phyloP scores from a whole-genome alignment of 2,888 invertebrate species.

The Ephialtes manifestator region DNA sequence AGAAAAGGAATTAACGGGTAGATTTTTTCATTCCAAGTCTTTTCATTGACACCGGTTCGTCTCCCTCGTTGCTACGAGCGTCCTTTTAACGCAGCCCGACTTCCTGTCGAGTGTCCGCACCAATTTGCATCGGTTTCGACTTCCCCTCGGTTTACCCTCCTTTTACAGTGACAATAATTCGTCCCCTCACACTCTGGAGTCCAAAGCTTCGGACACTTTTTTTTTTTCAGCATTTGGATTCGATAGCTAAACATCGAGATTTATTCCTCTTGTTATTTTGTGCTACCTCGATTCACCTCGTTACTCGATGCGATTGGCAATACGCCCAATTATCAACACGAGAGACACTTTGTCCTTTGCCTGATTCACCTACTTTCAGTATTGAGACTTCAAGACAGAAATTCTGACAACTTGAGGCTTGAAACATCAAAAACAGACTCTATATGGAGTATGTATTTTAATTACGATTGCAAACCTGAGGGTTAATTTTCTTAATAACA shows the following conservation, averaged over 20 bases:
- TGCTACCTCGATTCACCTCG: slow-evolving; percentile 21
- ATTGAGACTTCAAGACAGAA: slow-evolving; percentile 14
- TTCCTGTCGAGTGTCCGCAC: slow-evolving; percentile 43
- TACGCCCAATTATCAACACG: slow-evolving; percentile 58
- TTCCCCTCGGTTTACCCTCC: slow-evolving; percentile 37
- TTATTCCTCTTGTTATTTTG: slow-evolving; percentile 16
- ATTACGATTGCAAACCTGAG: too few relatives aligned
- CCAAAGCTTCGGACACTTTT: not conserved
- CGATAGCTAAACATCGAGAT: not conserved
- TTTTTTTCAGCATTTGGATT: not conserved
- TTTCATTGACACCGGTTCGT: slow-evolving; percentile 54
- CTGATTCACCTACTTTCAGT: slow-evolving; percentile 32
- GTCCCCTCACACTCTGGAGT: not conserved
- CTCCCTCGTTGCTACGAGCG: slow-evolving; percentile 25
- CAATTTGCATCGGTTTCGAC: slow-evolving; percentile 61
- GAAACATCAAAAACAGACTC: not conserved
- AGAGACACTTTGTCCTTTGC: slow-evolving; percentile 4
- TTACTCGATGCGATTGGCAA: slow-evolving; percentile 58
- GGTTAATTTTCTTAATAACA: too few relatives aligned
- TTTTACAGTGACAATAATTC: not conserved
- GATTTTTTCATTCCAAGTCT: slow-evolving; percentile 21
- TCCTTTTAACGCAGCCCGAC: slow-evolving; percentile 12
- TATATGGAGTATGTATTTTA: slow-evolving; percentile 7
- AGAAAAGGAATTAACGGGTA: slow-evolving; percentile 16
- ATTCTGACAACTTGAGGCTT: slow-evolving; percentile 11